Conservation (phyloP, 2,113 vertebrate species). For the Mugil cephalus region DNA sequence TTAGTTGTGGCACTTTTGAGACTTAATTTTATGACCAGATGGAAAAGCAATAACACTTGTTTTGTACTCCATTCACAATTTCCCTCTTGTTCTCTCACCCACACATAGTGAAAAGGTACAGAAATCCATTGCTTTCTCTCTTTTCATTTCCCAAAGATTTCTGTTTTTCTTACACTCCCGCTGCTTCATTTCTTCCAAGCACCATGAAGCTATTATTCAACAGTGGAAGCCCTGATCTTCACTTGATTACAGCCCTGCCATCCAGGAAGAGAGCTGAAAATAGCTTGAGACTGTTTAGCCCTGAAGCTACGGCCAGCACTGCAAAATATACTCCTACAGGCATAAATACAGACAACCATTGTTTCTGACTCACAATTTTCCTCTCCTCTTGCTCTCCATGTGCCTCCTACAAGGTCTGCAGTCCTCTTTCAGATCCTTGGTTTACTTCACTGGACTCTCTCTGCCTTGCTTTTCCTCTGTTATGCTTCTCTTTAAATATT, state of each 20-base stretch:
- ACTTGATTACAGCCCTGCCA: constrained; percentile 78
- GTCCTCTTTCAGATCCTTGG: constrained; percentile 19
- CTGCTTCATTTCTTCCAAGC: constrained; percentile 64
- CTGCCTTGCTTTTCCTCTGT: not conserved
- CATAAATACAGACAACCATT: constrained; percentile 71
- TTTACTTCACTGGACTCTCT: constrained; percentile 26
- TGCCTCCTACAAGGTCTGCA: constrained; percentile 30
- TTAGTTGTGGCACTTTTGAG: constrained; percentile 26
- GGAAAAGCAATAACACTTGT: constrained; percentile 9
- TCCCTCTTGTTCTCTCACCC: constrained; percentile 7
- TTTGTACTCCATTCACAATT: constrained; percentile 41
- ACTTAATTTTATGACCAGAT: constrained; percentile 41
- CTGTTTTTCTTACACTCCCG: constrained; percentile 50
- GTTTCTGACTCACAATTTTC: constrained; percentile 71
- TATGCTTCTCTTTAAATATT: not conserved
- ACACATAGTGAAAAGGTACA: constrained; percentile 24
- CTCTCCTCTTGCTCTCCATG: constrained; percentile 34
- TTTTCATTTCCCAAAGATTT: constrained; percentile 18
- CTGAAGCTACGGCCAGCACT: constrained; percentile 59
- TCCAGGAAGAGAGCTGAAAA: constrained; percentile 71
- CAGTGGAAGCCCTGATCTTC: constrained; percentile 68
- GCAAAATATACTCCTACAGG: constrained; percentile 72
- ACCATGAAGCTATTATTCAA: constrained; percentile 64
- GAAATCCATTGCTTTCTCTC: constrained; percentile 27
- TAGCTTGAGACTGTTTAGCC: constrained; percentile 60